Evolutionary conservation across 2,113 vertebrate species (phyloP).

Genomic region (Microcebus murinus): DNA sequence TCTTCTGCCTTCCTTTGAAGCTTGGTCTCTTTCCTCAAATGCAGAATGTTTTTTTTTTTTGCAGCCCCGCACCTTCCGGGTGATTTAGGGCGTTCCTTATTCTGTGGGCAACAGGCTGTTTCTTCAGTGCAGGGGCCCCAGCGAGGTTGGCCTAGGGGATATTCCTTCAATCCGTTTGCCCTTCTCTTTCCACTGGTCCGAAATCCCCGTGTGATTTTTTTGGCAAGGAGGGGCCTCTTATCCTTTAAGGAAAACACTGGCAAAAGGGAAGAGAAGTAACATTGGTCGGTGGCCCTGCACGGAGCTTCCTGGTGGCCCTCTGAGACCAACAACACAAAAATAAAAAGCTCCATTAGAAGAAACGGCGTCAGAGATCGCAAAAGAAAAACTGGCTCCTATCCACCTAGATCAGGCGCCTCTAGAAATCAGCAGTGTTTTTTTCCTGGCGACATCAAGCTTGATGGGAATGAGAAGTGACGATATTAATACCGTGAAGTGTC

Average conservation of each 20-base stretch:
- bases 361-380: not conserved
- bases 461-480: not conserved
- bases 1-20: not conserved
- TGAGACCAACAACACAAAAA: not conserved
- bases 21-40: not conserved
- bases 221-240: not conserved
- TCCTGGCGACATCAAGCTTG: not conserved
- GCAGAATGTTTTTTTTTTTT: not conserved
- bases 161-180: not conserved
- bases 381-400: not conserved
- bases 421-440: slow-evolving; percentile 15
- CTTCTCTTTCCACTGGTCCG: not conserved
- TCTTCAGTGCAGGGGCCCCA: not conserved
- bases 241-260: not conserved
- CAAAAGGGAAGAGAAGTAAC: not conserved
- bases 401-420: not conserved
- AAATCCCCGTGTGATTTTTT: not conserved
- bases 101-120: not conserved
- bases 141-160: not conserved
- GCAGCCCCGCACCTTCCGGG: not conserved
- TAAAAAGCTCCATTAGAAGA: not conserved
- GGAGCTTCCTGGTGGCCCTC: not conserved
- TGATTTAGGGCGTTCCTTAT: not conserved
- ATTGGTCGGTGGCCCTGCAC: not conserved
- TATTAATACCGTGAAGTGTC: not conserved